Evolutionary conservation across 2,888 invertebrate genomes (phyloP).

Genomic region (Balanococcus diminutus): DNA sequence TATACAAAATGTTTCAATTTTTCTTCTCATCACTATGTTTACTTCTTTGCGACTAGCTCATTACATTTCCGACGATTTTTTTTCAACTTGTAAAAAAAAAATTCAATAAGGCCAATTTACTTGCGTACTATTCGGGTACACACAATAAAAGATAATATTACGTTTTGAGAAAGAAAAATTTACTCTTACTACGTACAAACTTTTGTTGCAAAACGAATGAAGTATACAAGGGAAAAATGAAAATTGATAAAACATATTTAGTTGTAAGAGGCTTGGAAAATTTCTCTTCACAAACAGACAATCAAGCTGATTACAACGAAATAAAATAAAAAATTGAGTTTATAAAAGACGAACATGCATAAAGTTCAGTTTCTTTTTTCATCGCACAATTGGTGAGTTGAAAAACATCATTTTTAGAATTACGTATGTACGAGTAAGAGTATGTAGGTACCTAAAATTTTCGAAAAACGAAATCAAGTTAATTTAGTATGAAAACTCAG

Average conservation of each 20-base stretch:
- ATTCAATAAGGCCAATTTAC: conserved; percentile 11
- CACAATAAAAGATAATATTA: conserved; percentile 22
- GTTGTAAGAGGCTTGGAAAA: conserved; percentile 1
- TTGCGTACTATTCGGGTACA: neutral
- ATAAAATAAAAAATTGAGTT: conserved; percentile 24
- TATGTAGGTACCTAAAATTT: no score
- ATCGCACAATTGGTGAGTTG: neutral
- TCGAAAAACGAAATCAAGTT: neutral
- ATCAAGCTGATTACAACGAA: neutral
- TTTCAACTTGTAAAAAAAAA: neutral
- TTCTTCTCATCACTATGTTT: neutral
- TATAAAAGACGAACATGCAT: neutral
- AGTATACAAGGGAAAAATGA: conserved; percentile 1
- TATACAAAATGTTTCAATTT: conserved; percentile 1
- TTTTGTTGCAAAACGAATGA: neutral
- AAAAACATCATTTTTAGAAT: neutral
- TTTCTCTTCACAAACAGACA: neutral
- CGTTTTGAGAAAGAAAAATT: conserved; percentile 32
- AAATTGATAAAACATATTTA: conserved; percentile 19
- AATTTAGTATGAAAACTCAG: neutral
- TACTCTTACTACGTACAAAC: neutral
- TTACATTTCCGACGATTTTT: neutral
- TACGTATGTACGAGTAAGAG: neutral
- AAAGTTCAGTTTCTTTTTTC: neutral
- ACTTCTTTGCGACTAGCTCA: neutral